These are phyloP conservation scores for Pogonocherus hispidulus DNA, from an alignment of 2,888 invertebrate species.

Conservation along the genomic window DNA sequence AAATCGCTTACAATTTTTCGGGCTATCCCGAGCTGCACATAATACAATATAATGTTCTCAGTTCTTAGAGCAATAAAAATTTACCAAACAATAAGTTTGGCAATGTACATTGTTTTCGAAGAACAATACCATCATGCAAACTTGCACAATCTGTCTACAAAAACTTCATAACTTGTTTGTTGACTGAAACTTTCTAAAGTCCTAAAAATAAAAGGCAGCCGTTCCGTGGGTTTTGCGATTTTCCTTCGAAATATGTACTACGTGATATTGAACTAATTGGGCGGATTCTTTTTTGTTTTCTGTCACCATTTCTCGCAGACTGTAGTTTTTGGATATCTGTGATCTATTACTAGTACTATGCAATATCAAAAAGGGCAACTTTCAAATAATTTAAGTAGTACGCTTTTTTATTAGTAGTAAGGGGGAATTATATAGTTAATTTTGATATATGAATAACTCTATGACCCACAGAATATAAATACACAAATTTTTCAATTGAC, in stretches of 20 bases:
- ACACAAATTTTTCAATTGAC: too few species aligned
- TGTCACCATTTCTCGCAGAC: neutral
- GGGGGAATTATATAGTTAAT: too few species aligned
- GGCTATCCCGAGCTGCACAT: slow-evolving; percentile 39
- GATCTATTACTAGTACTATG: too few species aligned
- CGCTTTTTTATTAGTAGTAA: too few species aligned
- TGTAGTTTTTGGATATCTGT: neutral
- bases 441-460: too few species aligned
- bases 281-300: neutral
- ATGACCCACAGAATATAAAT: too few species aligned
- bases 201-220: slow-evolving; percentile 52
- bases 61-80: slow-evolving; percentile 58
- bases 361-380: too few species aligned
- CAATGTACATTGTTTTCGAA: slow-evolving; percentile 61
- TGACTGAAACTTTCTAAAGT: slow-evolving; percentile 56
- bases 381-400: too few species aligned
- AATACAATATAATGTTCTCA: slow-evolving; percentile 46
- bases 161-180: slow-evolving; percentile 60
- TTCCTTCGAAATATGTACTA: slow-evolving; percentile 38
- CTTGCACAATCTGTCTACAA: slow-evolving; percentile 62
- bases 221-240: slow-evolving; percentile 42
- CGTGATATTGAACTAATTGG: slow-evolving; percentile 27
- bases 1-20: slow-evolving; percentile 42
- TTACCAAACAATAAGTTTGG: slow-evolving; percentile 60
- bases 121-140: slow-evolving; percentile 62